phyloP scores from a whole-genome alignment of 1,140 invertebrate species.

The Saxidomus purpurata region DNA sequence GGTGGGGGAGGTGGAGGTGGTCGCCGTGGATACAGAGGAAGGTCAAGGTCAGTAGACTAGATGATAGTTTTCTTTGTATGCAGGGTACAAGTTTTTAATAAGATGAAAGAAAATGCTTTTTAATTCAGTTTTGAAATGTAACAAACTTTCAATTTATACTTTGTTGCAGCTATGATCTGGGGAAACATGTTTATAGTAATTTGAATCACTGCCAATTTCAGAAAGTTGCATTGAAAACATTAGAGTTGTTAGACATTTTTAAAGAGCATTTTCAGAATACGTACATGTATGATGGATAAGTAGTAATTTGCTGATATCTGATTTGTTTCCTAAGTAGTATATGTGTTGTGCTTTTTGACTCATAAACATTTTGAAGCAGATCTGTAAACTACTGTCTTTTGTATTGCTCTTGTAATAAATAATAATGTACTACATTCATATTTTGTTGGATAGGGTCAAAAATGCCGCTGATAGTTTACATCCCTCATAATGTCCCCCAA shows the following conservation, averaged over 20 bases:
- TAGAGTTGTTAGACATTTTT: too few relatives aligned
- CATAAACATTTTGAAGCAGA: not conserved
- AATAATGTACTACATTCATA: constrained; percentile 20
- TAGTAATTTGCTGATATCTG: not conserved
- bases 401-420: not conserved
- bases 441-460: constrained; percentile 48
- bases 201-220: too few relatives aligned
- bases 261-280: constrained; percentile 25
- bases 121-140: not conserved
- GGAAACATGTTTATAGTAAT: too few relatives aligned
- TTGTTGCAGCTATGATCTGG: too few relatives aligned
- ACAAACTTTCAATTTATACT: too few relatives aligned
- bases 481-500: not conserved
- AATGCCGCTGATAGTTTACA: constrained; percentile 22
- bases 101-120: constrained; percentile 27
- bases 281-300: not conserved
- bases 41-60: constrained; percentile 5
- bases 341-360: not conserved
- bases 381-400: too few relatives aligned
- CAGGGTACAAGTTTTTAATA: not conserved
- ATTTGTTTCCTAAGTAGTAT: not conserved
- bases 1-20: constrained; percentile 86
- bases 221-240: too few relatives aligned
- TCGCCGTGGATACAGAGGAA: not conserved
- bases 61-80: not conserved